Evolutionary conservation across 2,113 vertebrate genomes (phyloP), one percentile per base, ranked within the genome.

Genomic region (Clupea harengus): DNA sequence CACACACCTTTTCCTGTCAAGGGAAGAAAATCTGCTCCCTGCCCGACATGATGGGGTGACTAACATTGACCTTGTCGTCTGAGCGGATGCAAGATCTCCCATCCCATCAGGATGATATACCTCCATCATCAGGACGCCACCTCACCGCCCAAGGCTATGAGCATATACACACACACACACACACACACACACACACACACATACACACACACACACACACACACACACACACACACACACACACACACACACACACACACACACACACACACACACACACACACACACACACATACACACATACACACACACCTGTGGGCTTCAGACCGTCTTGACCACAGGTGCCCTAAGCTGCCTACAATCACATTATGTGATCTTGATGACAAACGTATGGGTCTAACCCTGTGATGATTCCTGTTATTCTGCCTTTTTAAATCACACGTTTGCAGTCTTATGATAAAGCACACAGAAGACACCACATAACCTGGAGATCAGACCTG

Each of bases 171-270:
- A 8, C 32, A 20, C 52, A 86, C 83, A 47, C 72, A 84, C 22
- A 32, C 75, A 39, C 22, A 39, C 6, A 54, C 25, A 32, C 49
- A 39, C 82, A 25, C 83, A 44, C 54, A 22, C 84, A 54, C 54
- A 7, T 2, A 4, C 9, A 54, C 25, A 75, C 47, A 80, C 44
- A 54, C 13, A 85, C 22, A 84, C 78, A 49, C 82, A 87, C 20
- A 87, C 50, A 82, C 44, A 82, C 72, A 49, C 22, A 32, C 3
- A 64, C 52, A n/a, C 46, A 88, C 81, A n/a, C 54, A 72, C 44
- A 84, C 39, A 84, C 44, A 72, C 54, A 32, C 47, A 54, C 82
- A 81, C 46, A 82, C 50, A 85, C 82, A 83, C n/a, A 60, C 49
- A 49, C 50, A 60, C 50, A 45, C 18, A 47, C 57, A 78, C 20